Base-by-base conservation (phyloP, 2,797 vertebrate genomes). In the Sciaenops ocellatus region DNA sequence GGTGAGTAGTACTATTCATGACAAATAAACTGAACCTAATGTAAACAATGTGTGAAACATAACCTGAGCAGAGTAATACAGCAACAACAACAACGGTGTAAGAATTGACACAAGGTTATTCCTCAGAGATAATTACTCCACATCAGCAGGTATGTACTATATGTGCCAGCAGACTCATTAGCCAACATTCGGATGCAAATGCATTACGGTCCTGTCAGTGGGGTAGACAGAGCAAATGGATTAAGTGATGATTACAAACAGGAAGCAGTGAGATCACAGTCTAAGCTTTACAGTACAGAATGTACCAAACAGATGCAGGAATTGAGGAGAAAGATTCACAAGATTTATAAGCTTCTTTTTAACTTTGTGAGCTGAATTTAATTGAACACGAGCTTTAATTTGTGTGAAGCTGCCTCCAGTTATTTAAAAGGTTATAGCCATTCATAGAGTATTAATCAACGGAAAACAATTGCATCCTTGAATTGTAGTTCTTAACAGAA, bases 351-450 rank as follows among this genome's bases (percentile, higher is more conserved):
- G 51, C 74, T 41, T 12, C 38, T 61, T 78, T 76, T 48, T 9
- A 62, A 17, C 66, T 9, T 65, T 67, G 48, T 30, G 46, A n/a
- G 41, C 10, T 47, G 24, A 60, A 26, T 73, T 79, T 62, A 2
- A 0, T 55, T 80, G 69, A 28, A 60, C 59, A 74, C 54, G 22
- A 73, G 69, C 69, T 55, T 66, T 50, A 42, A 79, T 76, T 83
- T 83, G 65, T 82, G 71, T 75, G 46, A 76, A 64, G 63, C 60
- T 78, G 69, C 41, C 3, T 24, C 22, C 26, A 78, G 68, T 78
- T 81, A 84, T 77, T 61, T 20, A 75, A 38, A 80, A 85, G 55
- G 70, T 80, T 70, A 50, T 0, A 75, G 51, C 24, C 50, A 51
- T 78, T 64, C 60, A 62, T 47, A 55, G 46, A 52, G 54, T 48